A percentile compares a stretch with the other conserved stretches of the same genome.
Evolutionary conservation across 1,140 invertebrate genomes (phyloP).

Genomic region (Caenorhabditis elegans): WBcel235 BX284605.5:2283001-2283500

Average conservation of each 20-base stretch:
- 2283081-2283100: not conserved
- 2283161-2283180: not conserved
- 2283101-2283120: not conserved
- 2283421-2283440: no score
- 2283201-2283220: not conserved
- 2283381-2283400: no score
- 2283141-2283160: not conserved
- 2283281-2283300: no score
- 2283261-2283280: no score
- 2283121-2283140: not conserved
- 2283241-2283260: not conserved
- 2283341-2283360: no score
- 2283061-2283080: not conserved
- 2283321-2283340: no score
- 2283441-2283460: no score
- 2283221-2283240: not conserved
- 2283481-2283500: no score
- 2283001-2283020: not conserved
- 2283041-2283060: not conserved
- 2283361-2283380: no score
- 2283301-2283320: no score
- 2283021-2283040: not conserved
- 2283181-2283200: not conserved
- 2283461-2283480: no score
- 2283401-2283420: no score